Percentiles rank a stretch among this genome's conserved stretches.
Evolutionary conservation across 2,113 vertebrate genomes (phyloP).

Genomic region (Crocuta crocuta): DNA sequence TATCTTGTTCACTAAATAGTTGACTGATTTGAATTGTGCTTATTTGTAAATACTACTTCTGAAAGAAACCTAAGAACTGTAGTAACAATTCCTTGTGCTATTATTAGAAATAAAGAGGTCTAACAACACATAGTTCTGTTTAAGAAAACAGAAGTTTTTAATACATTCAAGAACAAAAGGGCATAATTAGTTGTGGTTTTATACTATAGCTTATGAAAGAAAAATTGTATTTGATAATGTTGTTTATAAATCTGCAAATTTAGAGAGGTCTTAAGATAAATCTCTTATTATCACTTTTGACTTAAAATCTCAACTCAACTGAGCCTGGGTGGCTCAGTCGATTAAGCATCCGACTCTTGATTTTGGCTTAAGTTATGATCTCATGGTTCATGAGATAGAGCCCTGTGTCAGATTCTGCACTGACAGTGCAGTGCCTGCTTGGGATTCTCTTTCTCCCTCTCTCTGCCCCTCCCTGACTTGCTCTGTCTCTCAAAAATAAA

Average conservation of each 20-base stretch:
- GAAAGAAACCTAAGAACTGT: constrained; percentile 41
- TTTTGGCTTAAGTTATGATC: too few species aligned
- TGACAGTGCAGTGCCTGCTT: too few species aligned
- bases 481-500: too few species aligned
- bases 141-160: constrained; percentile 21
- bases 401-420: too few species aligned
- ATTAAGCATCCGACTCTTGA: too few species aligned
- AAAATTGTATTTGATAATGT: constrained; percentile 3
- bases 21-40: constrained; percentile 2
- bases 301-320: background rate
- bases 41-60: constrained; percentile 43
- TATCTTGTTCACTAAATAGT: background rate
- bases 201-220: background rate
- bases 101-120: background rate
- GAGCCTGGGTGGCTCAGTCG: too few species aligned
- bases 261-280: background rate
- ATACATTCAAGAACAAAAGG: constrained; percentile 29
- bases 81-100: constrained; percentile 27
- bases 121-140: constrained; percentile 2
- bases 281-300: background rate
- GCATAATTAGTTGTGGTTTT: constrained; percentile 10
- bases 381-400: too few species aligned
- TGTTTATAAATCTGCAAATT: background rate
- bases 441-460: too few species aligned
- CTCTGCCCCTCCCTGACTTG: too few species aligned